These are phyloP conservation scores for Ailurus styani DNA, from an alignment of 2,113 vertebrate species.

Conservation along the genomic window DNA sequence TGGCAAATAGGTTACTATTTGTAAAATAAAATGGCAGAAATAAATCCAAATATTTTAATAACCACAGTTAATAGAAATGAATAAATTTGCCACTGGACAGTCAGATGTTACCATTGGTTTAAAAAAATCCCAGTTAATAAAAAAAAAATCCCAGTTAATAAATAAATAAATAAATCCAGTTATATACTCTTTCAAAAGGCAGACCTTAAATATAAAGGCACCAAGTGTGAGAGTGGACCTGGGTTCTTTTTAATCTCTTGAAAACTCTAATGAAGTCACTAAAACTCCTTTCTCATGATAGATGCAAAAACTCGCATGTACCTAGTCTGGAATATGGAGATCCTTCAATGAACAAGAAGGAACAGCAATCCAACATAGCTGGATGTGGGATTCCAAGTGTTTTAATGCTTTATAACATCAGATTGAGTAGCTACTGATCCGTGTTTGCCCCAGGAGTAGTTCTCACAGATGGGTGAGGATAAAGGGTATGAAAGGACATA, in stretches of 20 bases:
- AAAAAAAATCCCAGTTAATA: not conserved
- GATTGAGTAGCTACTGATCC: not conserved
- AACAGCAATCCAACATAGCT: not conserved
- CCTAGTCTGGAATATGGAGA: not conserved
- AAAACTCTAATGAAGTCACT: not conserved
- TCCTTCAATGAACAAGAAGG: not conserved
- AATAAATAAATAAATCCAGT: not conserved
- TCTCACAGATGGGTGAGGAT: slow-evolving; percentile 27
- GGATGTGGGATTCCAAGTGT: not conserved
- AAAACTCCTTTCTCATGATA: not conserved
- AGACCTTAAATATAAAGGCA: not conserved
- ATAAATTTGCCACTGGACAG: not conserved
- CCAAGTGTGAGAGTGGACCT: not conserved
- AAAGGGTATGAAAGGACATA: not conserved
- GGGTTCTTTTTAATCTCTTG: not conserved
- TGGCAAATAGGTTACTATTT: not conserved
- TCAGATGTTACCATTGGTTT: not conserved
- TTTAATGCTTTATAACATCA: not conserved
- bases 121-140: not conserved
- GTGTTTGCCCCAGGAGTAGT: slow-evolving; percentile 2
- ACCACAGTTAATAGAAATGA: not conserved
- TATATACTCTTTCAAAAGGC: not conserved
- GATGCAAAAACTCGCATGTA: not conserved
- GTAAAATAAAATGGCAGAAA: not conserved
- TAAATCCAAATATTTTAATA: not conserved